Evolutionary conservation across 2,888 invertebrate species (phyloP).

Genomic region (Conomelus anceps): DNA sequence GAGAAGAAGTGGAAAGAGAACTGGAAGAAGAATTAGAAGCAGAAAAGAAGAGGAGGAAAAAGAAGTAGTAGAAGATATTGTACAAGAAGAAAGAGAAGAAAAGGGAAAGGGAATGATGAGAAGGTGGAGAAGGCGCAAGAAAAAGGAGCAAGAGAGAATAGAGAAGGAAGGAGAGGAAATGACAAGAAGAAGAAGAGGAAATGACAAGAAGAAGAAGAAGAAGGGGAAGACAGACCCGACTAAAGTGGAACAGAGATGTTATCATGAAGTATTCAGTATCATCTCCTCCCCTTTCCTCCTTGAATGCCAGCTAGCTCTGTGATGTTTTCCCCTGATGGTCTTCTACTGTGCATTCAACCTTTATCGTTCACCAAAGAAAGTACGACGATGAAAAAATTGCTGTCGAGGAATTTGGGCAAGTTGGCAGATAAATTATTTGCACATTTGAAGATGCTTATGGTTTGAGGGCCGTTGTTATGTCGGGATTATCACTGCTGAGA

Average conservation of each 20-base stretch:
- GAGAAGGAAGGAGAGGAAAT: slow-evolving; percentile 15
- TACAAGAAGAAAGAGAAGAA: neutral
- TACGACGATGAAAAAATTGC: neutral
- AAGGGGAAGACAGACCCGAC: neutral
- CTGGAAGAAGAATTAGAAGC: neutral
- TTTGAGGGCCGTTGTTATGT: neutral
- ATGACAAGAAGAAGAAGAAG: slow-evolving; percentile 4
- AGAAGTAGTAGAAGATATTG: slow-evolving; percentile 1
- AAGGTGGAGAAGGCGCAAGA: neutral
- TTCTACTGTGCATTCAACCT: neutral
- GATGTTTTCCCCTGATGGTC: neutral
- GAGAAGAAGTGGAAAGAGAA: neutral
- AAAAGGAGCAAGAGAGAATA: neutral
- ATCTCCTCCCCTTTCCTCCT: neutral
- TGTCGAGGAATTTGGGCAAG: neutral
- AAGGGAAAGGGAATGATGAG: neutral
- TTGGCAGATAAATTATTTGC: neutral
- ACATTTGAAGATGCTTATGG: neutral
- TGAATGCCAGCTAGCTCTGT: neutral
- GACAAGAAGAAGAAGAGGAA: slow-evolving; percentile 20
- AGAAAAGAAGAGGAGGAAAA: neutral
- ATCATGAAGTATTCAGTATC: neutral
- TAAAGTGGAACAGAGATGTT: neutral
- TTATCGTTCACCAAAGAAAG: neutral
- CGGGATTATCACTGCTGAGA: too few species aligned